Evolutionary conservation across 1,140 invertebrate genomes (phyloP).

Genomic region (Drosophila jambulina): DNA sequence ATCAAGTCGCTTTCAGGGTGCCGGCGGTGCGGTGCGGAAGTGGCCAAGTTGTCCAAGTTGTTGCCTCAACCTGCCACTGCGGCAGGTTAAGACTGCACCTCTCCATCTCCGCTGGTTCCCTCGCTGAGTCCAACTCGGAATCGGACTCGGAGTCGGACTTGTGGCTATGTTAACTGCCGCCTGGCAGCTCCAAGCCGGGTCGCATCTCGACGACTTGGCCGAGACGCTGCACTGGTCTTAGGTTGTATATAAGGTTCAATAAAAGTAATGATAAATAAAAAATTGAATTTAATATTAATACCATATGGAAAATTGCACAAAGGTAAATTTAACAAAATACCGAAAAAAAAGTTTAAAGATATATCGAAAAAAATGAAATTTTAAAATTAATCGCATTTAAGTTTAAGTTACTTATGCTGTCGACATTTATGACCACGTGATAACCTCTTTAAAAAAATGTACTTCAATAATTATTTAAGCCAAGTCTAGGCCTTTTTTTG

Average conservation of each 20-base stretch:
- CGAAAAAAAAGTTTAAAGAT: no score
- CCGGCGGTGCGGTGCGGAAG: conserved; percentile 23
- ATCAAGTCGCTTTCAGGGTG: conserved; percentile 58
- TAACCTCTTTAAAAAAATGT: no score
- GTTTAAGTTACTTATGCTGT: no score
- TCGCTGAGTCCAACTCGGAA: background rate
- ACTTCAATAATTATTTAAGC: no score
- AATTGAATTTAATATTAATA: background rate
- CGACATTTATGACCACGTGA: no score
- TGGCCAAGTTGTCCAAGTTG: conserved; percentile 27
- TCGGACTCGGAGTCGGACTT: conserved; percentile 26
- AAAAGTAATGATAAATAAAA: no score
- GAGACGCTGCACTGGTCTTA: conserved; percentile 2
- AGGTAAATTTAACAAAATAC: no score
- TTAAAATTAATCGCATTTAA: no score
- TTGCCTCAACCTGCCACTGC: conserved; percentile 21
- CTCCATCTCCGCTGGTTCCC: background rate
- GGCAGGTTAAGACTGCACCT: conserved; percentile 30
- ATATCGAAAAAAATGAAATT: no score
- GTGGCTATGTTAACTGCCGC: conserved; percentile 46
- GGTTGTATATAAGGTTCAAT: background rate
- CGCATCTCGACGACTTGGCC: background rate
- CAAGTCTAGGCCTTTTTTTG: no score
- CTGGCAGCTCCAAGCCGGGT: background rate
- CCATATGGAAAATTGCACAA: no score